Base-by-base conservation (phyloP, 2,113 vertebrate genomes). In the Saguinus imperator region DNA sequence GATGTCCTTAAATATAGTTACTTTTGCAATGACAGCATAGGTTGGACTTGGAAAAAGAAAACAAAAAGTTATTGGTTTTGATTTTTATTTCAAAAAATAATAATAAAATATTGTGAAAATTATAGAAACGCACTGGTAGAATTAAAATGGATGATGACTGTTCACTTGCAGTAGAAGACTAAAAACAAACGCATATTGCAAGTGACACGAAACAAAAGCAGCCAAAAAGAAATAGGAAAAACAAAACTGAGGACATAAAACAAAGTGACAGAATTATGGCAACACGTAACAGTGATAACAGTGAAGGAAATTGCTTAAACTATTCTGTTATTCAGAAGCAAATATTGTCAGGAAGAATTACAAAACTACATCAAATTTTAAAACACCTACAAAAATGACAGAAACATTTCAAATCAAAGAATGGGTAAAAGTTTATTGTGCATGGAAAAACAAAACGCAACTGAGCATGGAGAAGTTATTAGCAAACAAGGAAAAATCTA, bases 231-330 rank as follows among this genome's bases (percentile, higher is more conserved):
- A 96, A 93, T 37, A 75, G 90, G 73, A 89, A 91, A 89, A 95
- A 37, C 13, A 37, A 85, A 90, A 58, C 61, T 21, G 43, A 94
- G n/a, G 91, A 40, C 68, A 75, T 97, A 95, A 95, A 96, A 82
- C 72, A 94, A 85, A 77, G 29, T 94, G 95, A 88, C 91, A 96
- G 89, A 95, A 81, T 95, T 95, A 97, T 94, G 29, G 55, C 77
- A 50, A 52, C 61, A 73, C 17, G 48, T 84, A 92, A 81, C 23
- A 77, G 21, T 77, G 35, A 32, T 55, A 48, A 68, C 37, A 91
- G 72, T n/a, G 64, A 48, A 68, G 79, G 91, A 95, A 96, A 96
- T 95, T n/a, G n/a, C 79, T 94, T 86, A 87, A 95, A 91, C 50
- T 91, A 14, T 58, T 43, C 35, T n/a, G 50, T 77, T 73, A 57